Percentiles rank a stretch among this genome's conserved stretches.
Conservation (phyloP, 2,888 invertebrate species). For the Carcina quercana region DNA sequence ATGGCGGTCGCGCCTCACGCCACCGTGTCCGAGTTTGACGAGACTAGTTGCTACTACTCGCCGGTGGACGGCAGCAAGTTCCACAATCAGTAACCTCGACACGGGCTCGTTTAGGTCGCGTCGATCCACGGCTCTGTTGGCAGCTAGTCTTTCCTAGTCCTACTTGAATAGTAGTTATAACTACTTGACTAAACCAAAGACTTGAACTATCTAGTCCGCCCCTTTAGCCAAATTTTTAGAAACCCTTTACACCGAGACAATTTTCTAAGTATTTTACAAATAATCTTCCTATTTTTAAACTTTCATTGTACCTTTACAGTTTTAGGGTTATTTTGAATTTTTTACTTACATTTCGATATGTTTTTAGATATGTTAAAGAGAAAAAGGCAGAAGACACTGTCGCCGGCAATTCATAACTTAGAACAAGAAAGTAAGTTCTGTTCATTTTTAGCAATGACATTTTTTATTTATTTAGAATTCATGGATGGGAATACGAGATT, state of each 20-base stretch:
- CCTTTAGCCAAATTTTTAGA: conserved; percentile 24
- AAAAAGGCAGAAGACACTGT: conserved; percentile 40
- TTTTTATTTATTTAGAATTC: too few relatives aligned
- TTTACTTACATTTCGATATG: conserved; percentile 15
- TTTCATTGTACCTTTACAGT: conserved; percentile 4
- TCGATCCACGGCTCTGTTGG: too few relatives aligned
- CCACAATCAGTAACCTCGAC: conserved; percentile 40
- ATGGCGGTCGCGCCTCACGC: conserved; percentile 91
- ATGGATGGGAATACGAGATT: too few relatives aligned
- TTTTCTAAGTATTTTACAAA: background rate
- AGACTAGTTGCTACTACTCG: conserved; percentile 89
- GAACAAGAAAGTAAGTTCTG: conserved; percentile 55
- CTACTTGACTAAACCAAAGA: background rate
- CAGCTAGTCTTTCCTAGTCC: background rate
- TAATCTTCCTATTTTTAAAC: conserved; percentile 3
- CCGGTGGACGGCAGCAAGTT: conserved; percentile 87
- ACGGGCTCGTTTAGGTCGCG: background rate
- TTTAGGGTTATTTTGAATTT: conserved; percentile 7
- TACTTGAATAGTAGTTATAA: background rate
- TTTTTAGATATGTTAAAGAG: conserved; percentile 28
- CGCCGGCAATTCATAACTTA: conserved; percentile 30
- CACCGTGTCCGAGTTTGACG: conserved; percentile 91
- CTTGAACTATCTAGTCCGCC: conserved; percentile 12
- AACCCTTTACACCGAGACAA: conserved; percentile 7
- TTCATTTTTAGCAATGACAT: conserved; percentile 9